phyloP scores from a whole-genome alignment of 1,140 invertebrate genomes.

The Leptinotarsa defecta region DNA sequence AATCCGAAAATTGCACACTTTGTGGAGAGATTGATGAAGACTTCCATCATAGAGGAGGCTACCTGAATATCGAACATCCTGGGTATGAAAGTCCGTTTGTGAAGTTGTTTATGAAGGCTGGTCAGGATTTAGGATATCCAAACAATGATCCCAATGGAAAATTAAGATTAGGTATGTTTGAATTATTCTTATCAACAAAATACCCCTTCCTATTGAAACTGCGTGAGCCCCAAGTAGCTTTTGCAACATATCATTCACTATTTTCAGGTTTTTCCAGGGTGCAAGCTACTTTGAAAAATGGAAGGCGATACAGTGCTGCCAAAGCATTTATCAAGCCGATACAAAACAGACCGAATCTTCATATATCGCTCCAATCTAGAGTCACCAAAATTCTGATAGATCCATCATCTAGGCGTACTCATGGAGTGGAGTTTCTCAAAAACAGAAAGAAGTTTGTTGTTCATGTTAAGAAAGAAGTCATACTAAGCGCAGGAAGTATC shows the following conservation, averaged over 20 bases:
- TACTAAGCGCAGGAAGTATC: slow-evolving; percentile 83
- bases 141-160: slow-evolving; percentile 68
- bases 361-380: slow-evolving; percentile 68
- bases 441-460: slow-evolving; percentile 73
- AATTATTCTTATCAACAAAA: too few species aligned
- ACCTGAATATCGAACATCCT: slow-evolving; percentile 68
- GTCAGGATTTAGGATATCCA: slow-evolving; percentile 71
- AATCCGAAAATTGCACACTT: slow-evolving; percentile 70
- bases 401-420: slow-evolving; percentile 62
- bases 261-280: slow-evolving; percentile 47
- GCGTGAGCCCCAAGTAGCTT: too few species aligned
- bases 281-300: slow-evolving; percentile 72
- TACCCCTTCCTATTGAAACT: too few species aligned
- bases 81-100: slow-evolving; percentile 66
- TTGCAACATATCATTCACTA: too few species aligned
- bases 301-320: slow-evolving; percentile 70
- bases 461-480: slow-evolving; percentile 80
- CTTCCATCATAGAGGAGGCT: slow-evolving; percentile 62
- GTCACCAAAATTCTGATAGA: slow-evolving; percentile 72
- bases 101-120: slow-evolving; percentile 69
- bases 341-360: slow-evolving; percentile 68
- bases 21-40: slow-evolving; percentile 49
- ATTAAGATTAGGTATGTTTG: slow-evolving; percentile 59
- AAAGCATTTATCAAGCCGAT: slow-evolving; percentile 71
- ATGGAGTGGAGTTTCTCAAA: slow-evolving; percentile 74